Evolutionary conservation across 1,140 invertebrate species (phyloP), one percentile per base, ranked within the genome.

Genomic region (Goniozus legneri): DNA sequence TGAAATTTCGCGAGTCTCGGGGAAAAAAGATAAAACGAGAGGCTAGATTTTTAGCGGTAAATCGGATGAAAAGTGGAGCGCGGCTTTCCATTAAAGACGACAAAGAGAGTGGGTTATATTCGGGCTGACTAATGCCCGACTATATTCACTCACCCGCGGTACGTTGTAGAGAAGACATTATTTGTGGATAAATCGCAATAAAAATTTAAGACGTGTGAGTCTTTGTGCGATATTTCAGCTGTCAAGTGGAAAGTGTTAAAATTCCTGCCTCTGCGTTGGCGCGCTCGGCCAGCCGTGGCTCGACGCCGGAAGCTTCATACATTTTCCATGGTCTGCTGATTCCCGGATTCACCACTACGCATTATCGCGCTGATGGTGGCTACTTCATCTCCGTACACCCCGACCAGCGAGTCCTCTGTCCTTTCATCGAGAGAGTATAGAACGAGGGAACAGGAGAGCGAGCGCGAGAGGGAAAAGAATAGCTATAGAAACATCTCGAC

Each of bases 301-400:
- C 39, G 47, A 51, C 44, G 50, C 54, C 58, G 54, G 50, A 54
- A 61, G 56, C 60, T 68, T 68, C 64, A 66, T 69, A 69, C 62
- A 68, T 71, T 71, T 69, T 69, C 62, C 63, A 69, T 69, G 65
- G 66, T 62, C 56, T 53, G 47, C 47, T 56, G 60, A 47, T 49
- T 60, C 60, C 43, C 47, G 51, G 54, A 53, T 58, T 54, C 53
- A 55, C 47, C 56, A 49, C 40, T 42, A 48, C 51, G 56, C 62
- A 60, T 64, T 65, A 60, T 57, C 54, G 54, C 53, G 48, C 52
- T 62, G 59, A 65, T 64, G 58, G 47, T 47, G 51, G 53, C 59
- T 57, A 65, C 62, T 65, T 64, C 53, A 55, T 64, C 59, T 62
- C 54, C 44, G 49, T 49, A 34, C 20, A 40, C 44, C 38, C 44